Evolutionary conservation across 2,888 invertebrate species (phyloP).

Genomic region (Apamea crenata): DNA sequence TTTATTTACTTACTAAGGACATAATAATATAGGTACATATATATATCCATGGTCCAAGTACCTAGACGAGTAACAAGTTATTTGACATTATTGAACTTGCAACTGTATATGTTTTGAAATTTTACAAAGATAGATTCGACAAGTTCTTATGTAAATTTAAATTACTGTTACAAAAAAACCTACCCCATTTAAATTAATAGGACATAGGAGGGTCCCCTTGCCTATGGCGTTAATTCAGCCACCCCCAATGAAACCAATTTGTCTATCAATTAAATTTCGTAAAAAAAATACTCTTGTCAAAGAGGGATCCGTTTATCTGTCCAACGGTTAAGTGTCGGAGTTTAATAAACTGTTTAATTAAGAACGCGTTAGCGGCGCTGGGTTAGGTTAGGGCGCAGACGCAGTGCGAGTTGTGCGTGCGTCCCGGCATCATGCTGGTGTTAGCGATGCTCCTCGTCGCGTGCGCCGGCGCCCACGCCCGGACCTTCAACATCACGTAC

Average conservation of each 20-base stretch:
- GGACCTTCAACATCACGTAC: conserved; percentile 83
- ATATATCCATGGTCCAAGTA: neutral
- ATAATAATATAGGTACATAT: neutral
- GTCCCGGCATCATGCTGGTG: conserved; percentile 82
- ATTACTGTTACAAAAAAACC: neutral
- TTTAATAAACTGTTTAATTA: conserved; percentile 90
- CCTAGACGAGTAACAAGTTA: neutral
- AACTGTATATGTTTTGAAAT: neutral
- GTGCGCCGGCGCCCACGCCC: conserved; percentile 67
- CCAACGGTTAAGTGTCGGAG: conserved; percentile 87
- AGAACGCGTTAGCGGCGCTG: conserved; percentile 81
- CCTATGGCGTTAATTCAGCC: conserved; percentile 70
- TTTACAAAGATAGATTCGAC: neutral
- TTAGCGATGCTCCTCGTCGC: conserved; percentile 70
- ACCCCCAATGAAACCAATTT: conserved; percentile 84
- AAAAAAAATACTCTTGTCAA: conserved; percentile 75
- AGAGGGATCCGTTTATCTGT: conserved; percentile 77
- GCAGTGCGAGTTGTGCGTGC: conserved; percentile 84
- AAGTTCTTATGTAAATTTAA: neutral
- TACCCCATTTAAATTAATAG: conserved; percentile 53
- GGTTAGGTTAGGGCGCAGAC: conserved; percentile 73
- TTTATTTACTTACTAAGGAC: conserved; percentile 12
- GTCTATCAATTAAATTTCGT: conserved; percentile 82
- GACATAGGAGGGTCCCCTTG: conserved; percentile 52
- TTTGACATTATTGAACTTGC: neutral